These are phyloP conservation scores for Salarias fasciatus DNA, from an alignment of 2,797 vertebrate genomes.

Conservation along the genomic window DNA sequence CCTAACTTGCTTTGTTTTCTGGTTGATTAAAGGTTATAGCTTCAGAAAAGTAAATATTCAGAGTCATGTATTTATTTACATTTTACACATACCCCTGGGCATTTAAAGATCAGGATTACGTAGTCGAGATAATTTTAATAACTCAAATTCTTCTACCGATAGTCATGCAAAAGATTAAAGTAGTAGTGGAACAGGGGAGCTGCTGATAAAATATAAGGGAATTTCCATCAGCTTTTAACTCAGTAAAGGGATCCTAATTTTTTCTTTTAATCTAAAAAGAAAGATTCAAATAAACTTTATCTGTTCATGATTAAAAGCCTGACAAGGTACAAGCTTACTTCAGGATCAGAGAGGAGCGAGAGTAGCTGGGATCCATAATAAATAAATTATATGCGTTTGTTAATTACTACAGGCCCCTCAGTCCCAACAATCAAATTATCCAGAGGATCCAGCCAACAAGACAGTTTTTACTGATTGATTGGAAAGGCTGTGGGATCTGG, in stretches of 20 bases:
- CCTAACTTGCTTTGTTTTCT: no score
- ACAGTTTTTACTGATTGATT: constrained; percentile 11
- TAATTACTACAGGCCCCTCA: constrained; percentile 5
- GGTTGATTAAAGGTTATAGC: no score
- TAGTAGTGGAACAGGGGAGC: neutral
- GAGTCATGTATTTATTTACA: no score
- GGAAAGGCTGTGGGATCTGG: constrained; percentile 10
- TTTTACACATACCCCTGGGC: no score
- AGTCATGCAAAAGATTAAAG: no score
- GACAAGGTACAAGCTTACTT: neutral
- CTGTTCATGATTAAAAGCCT: neutral
- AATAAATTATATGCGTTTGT: constrained; percentile 27
- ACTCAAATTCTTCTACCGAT: no score
- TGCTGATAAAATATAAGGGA: constrained; percentile 9
- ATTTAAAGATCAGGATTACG: no score
- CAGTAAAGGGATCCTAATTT: neutral
- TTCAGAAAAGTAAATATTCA: no score
- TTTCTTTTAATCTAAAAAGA: neutral
- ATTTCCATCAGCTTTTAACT: neutral
- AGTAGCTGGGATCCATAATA: constrained; percentile 5
- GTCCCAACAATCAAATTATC: constrained; percentile 8
- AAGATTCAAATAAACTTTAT: constrained; percentile 5
- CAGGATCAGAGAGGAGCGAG: neutral
- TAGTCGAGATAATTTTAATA: no score
- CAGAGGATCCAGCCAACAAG: neutral